A percentile compares a stretch with the other conserved stretches of the same genome.
Conservation (phyloP, 2,888 invertebrate species). For the Caenorhabditis afra region DNA sequence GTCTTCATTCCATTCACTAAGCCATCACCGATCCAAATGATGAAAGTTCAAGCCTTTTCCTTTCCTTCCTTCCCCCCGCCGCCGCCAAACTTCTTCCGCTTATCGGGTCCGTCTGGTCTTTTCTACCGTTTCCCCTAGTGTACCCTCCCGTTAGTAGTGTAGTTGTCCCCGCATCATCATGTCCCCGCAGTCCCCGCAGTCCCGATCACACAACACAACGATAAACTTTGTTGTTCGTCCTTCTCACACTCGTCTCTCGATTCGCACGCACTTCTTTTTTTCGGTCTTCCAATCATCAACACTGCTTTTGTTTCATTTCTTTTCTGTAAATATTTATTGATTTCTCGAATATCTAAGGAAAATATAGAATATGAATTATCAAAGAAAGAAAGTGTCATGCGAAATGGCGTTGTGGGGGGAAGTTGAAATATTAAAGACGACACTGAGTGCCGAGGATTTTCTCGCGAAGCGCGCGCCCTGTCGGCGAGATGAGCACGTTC, state of each 20-base stretch:
- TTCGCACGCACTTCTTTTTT: background rate
- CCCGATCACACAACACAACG: too few species aligned
- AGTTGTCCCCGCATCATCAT: too few species aligned
- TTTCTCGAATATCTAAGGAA: too few species aligned
- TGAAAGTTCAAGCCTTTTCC: constrained; percentile 48
- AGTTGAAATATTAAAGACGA: constrained; percentile 19
- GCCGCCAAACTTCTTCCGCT: too few species aligned
- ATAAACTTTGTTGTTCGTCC: too few species aligned
- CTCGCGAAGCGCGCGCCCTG: constrained; percentile 58
- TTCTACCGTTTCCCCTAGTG: constrained; percentile 14
- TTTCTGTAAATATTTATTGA: constrained; percentile 55
- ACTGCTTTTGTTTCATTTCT: background rate
- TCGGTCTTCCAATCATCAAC: constrained; percentile 1
- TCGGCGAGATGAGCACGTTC: constrained; percentile 63
- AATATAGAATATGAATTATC: constrained; percentile 25
- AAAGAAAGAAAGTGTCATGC: too few species aligned
- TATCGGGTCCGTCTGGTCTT: constrained; percentile 34
- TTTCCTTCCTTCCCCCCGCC: too few species aligned
- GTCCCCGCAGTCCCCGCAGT: too few species aligned
- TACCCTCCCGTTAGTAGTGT: too few species aligned
- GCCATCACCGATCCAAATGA: constrained; percentile 16
- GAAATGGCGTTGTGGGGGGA: too few species aligned
- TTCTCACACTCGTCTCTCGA: constrained; percentile 9
- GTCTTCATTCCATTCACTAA: constrained; percentile 57
- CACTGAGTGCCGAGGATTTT: constrained; percentile 60